Percentiles rank a stretch among this genome's conserved stretches.
These are phyloP conservation scores for Drosophila serrata DNA, from an alignment of 1,140 invertebrate genomes.

Conservation along the genomic window DNA sequence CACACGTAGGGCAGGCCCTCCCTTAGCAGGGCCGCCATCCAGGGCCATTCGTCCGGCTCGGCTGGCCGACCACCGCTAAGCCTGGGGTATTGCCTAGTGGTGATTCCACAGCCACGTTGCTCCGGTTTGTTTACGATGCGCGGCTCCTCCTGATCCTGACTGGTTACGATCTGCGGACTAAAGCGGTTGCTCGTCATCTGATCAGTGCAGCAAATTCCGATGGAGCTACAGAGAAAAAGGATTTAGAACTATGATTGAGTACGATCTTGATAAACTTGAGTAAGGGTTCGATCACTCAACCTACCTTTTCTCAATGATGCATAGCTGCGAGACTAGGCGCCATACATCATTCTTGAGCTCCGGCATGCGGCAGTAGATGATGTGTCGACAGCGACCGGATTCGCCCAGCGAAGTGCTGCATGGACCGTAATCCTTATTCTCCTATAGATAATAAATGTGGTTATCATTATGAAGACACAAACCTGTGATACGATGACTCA, in stretches of 20 bases:
- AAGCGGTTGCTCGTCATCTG: conserved; percentile 52
- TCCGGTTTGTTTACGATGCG: conserved; percentile 73
- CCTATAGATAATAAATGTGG: conserved; percentile 32
- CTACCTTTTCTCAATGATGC: conserved; percentile 88
- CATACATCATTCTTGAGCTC: conserved; percentile 87
- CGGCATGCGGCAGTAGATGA: conserved; percentile 88
- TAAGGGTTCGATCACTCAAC: neutral
- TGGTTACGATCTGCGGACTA: conserved; percentile 66
- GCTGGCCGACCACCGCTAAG: conserved; percentile 89
- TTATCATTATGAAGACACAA: neutral
- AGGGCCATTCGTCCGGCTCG: conserved; percentile 91
- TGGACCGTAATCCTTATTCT: conserved; percentile 86
- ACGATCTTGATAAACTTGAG: neutral
- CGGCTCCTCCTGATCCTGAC: conserved; percentile 27
- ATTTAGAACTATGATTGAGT: neutral
- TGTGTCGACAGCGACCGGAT: conserved; percentile 88
- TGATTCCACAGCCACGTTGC: conserved; percentile 89
- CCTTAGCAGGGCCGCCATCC: conserved; percentile 91
- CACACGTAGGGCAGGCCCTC: conserved; percentile 87
- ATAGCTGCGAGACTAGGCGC: conserved; percentile 88
- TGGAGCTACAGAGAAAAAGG: conserved; percentile 41
- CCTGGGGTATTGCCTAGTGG: conserved; percentile 86
- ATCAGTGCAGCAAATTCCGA: conserved; percentile 84
- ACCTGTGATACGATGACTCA: conserved; percentile 16
- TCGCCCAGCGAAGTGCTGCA: conserved; percentile 88